Base-by-base conservation (phyloP, 2,113 vertebrate species). In the Ursus arctos region DNA sequence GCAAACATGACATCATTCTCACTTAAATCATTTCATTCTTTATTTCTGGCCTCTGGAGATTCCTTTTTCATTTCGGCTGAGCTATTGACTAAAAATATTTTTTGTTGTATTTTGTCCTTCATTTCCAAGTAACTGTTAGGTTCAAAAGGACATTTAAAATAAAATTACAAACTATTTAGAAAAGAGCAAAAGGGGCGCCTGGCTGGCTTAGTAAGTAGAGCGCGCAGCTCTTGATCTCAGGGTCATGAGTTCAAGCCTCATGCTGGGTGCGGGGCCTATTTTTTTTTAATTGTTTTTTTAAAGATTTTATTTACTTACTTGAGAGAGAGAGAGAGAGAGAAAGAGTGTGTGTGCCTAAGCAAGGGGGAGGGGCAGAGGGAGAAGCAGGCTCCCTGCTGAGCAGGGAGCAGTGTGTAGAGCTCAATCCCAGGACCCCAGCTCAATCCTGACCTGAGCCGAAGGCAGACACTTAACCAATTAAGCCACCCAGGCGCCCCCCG, bases 31-130 rank as follows among this genome's bases (percentile, higher is more conserved):
- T 63, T 61, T 61, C 74, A 57, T 47, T 91, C 33, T 76, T 85
- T 51, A 33, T 28, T 85, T 89, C 51, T 71, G 65, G 15, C 15
- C 22, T 89, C 47, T 77, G 89, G 67, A 97, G 72, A 82, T 16
- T 72, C 87, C 24, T 84, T 81, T 80, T 81, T 76, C 51, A 81
- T 92, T 92, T 96, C 26, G 57, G 15, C 63, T 76, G 40, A 92
- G 53, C 16, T 53, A 61, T 63, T 92, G 24, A 82, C 47, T 90
- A 65, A 72, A 82, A 90, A 43, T 36, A 79, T 83, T 93, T 94
- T 92, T 90, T 87, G 88, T 86, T 76, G 33, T 53, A 47, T 92
- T 96, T 95, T 91, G 2, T 82, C 33, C 36, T 86, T 94, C 33
- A 31, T 94, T 94, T 92, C 43, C 16, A 87, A 91, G 40, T 89